These are phyloP conservation scores for Pandemis cinnamomeana DNA, from an alignment of 2,888 invertebrate species.

Conservation along the genomic window DNA sequence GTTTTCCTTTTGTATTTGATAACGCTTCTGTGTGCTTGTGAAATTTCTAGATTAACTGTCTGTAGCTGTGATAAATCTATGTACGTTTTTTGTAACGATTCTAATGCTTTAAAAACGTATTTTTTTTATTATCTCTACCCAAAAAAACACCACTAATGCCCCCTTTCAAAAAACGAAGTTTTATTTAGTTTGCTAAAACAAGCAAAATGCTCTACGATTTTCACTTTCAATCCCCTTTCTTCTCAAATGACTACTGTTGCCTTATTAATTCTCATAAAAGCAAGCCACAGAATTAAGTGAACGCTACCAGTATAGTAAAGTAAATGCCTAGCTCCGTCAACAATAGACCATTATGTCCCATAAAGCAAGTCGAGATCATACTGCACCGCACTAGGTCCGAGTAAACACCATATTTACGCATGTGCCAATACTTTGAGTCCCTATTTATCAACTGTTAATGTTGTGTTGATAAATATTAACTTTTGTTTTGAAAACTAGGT, in stretches of 20 bases:
- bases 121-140: too few relatives aligned
- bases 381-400: background rate
- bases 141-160: too few relatives aligned
- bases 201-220: background rate
- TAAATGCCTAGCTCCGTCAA: background rate
- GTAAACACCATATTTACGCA: conserved; percentile 13
- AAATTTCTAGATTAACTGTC: too few relatives aligned
- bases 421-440: background rate
- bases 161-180: background rate
- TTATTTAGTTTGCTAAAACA: background rate
- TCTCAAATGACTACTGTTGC: background rate
- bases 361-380: conserved; percentile 11
- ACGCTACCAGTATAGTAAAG: background rate
- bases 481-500: too few relatives aligned
- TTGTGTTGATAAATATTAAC: too few relatives aligned
- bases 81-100: too few relatives aligned
- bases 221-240: conserved; percentile 4
- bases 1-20: too few relatives aligned
- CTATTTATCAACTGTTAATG: background rate
- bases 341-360: conserved; percentile 22
- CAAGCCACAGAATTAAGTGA: background rate
- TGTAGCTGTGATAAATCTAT: too few relatives aligned
- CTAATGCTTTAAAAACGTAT: too few relatives aligned
- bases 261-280: conserved; percentile 2
- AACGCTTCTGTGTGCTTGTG: too few relatives aligned